Evolutionary conservation across 2,113 vertebrate species (phyloP).

Genomic region (Montifringilla adamsi): DNA sequence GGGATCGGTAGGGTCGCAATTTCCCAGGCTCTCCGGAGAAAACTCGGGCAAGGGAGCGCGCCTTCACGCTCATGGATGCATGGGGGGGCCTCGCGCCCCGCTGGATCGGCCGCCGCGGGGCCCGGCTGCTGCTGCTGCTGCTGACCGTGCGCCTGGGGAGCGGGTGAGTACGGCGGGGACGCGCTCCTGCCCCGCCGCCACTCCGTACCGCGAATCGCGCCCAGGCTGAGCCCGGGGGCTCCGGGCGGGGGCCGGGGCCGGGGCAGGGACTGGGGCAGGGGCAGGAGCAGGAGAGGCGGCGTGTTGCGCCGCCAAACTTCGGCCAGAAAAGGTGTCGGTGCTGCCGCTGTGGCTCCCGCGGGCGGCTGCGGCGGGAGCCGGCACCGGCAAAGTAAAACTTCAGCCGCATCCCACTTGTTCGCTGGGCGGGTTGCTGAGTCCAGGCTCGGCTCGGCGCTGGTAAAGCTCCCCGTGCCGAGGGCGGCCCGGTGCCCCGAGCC

Average conservation of each 20-base stretch:
- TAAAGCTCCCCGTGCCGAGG: fast-evolving
- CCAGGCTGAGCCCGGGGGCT: neutral
- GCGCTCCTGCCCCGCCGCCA: neutral
- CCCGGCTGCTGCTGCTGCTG: slow-evolving; percentile 68
- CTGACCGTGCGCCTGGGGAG: slow-evolving; percentile 71
- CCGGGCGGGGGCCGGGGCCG: neutral
- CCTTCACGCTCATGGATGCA: slow-evolving; percentile 55
- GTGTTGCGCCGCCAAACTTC: neutral
- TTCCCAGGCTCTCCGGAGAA: neutral
- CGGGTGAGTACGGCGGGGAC: slow-evolving; percentile 63
- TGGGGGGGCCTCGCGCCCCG: slow-evolving; percentile 24
- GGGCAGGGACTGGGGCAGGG: no score
- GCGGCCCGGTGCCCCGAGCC: neutral
- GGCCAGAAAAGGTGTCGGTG: neutral
- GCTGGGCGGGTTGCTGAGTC: neutral
- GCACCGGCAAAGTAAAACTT: slow-evolving; percentile 23
- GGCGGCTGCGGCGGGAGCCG: neutral
- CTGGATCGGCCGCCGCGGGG: slow-evolving; percentile 59
- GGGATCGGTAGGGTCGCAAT: neutral
- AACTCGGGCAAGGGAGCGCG: neutral
- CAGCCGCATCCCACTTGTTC: neutral
- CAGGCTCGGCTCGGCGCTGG: neutral
- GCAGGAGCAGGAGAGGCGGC: neutral
- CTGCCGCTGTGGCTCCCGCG: neutral
- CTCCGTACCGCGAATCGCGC: neutral